Percentiles rank a stretch among this genome's conserved stretches.
Conservation (phyloP, 1,140 invertebrate genomes). For the Drosophila bocqueti region DNA sequence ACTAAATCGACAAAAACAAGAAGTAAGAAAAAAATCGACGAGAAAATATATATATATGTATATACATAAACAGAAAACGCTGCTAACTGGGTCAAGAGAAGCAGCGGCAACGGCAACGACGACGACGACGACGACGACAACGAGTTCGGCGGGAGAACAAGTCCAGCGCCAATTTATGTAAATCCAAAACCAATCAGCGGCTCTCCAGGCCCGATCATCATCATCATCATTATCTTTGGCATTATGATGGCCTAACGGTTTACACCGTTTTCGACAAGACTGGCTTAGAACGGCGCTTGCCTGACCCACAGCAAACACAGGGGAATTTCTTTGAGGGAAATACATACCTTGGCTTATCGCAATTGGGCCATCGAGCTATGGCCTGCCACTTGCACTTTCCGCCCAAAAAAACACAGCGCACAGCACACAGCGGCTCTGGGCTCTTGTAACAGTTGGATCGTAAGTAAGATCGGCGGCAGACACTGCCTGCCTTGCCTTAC, state of each 20-base stretch:
- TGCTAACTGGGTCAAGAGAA: conserved; percentile 69
- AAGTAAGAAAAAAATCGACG: conserved; percentile 6
- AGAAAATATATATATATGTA: not conserved
- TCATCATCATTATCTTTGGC: conserved; percentile 44
- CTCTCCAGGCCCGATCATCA: conserved; percentile 30
- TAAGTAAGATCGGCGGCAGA: conserved; percentile 8
- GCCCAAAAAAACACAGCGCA: conserved; percentile 27
- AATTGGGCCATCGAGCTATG: conserved; percentile 62
- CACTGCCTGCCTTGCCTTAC: conserved; percentile 3
- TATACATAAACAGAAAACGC: conserved; percentile 12
- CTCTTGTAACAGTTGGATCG: conserved; percentile 1
- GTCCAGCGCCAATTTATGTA: conserved; percentile 75
- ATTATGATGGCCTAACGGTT: conserved; percentile 54
- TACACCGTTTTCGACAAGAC: conserved; percentile 60
- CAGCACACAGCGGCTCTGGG: conserved; percentile 1
- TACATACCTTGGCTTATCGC: conserved; percentile 54
- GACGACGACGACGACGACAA: not conserved
- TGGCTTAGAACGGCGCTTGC: not conserved
- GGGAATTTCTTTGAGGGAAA: conserved; percentile 24
- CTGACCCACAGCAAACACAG: not conserved
- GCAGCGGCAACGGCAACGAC: conserved; percentile 13
- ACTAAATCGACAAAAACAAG: conserved; percentile 1
- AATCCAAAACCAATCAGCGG: conserved; percentile 79
- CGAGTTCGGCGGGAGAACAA: conserved; percentile 23
- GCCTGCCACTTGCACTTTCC: conserved; percentile 76